phyloP scores from a whole-genome alignment of 2,113 vertebrate genomes.

The Anarrhichthys ocellatus region DNA sequence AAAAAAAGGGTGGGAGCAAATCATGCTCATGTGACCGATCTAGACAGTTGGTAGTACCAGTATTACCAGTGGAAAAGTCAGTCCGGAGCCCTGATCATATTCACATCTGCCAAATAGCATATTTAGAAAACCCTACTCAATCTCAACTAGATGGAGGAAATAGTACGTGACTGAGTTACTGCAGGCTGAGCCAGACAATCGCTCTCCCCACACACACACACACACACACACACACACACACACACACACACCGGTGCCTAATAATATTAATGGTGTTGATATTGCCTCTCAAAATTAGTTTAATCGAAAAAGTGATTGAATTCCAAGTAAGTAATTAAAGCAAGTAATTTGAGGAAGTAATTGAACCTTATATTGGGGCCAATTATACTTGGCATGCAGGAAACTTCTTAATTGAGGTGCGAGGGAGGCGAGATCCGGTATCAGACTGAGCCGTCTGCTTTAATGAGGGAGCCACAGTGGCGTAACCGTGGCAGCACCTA shows the following conservation, averaged over 20 bases:
- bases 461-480: constrained; percentile 33
- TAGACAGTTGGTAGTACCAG: background rate
- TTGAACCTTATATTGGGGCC: constrained; percentile 51
- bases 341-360: constrained; percentile 68
- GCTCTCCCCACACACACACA: background rate
- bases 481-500: background rate
- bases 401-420: constrained; percentile 59
- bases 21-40: background rate
- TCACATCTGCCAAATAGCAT: constrained; percentile 2
- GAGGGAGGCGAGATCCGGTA: constrained; percentile 51
- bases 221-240: background rate
- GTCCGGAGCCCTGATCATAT: background rate
- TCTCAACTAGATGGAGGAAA: constrained; percentile 6
- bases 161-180: constrained; percentile 18
- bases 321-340: constrained; percentile 69
- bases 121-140: constrained; percentile 13
- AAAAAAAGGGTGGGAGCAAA: no score
- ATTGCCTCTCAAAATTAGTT: constrained; percentile 45
- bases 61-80: background rate
- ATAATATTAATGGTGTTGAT: constrained; percentile 52
- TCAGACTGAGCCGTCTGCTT: constrained; percentile 26
- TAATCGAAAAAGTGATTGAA: constrained; percentile 65
- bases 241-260: constrained; percentile 10
- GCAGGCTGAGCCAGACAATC: constrained; percentile 17
- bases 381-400: constrained; percentile 48